Conservation (phyloP, 1,140 invertebrate species). For the Drosophila varians region DNA sequence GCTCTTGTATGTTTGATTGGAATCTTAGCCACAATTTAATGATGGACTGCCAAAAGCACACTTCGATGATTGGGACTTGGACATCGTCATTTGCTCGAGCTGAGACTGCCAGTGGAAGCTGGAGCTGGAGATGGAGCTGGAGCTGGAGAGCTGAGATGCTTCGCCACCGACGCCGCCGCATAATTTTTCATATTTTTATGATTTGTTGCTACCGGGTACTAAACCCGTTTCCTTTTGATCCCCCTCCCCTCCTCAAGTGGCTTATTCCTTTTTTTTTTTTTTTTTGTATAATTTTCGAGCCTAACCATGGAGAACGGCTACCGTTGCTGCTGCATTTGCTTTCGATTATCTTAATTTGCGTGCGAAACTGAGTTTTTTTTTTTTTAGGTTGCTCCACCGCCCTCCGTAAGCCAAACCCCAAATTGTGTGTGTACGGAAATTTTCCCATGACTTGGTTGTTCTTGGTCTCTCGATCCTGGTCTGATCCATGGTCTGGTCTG, state of each 20-base stretch:
- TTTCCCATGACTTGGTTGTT: constrained; percentile 75
- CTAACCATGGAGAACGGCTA: constrained; percentile 75
- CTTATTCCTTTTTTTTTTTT: constrained; percentile 4
- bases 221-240: constrained; percentile 63
- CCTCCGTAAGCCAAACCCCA: constrained; percentile 76
- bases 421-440: constrained; percentile 82
- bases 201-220: constrained; percentile 82
- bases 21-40: constrained; percentile 81
- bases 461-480: constrained; percentile 24
- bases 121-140: constrained; percentile 6
- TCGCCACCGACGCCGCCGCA: constrained; percentile 61
- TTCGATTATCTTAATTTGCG: constrained; percentile 83
- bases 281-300: constrained; percentile 40
- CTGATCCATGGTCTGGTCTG: no score
- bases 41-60: constrained; percentile 82
- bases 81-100: constrained; percentile 31
- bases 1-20: constrained; percentile 70
- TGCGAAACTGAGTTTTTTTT: constrained; percentile 83
- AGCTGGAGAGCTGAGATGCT: constrained; percentile 11
- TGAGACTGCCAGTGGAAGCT: constrained; percentile 1
- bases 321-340: constrained; percentile 78
- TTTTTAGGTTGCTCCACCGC: constrained; percentile 51
- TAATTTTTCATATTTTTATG: constrained; percentile 82
- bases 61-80: constrained; percentile 63
- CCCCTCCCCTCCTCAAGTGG: neutral